Percentiles rank a stretch among this genome's conserved stretches.
Evolutionary conservation across 2,797 vertebrate genomes (phyloP).

Genomic region (Periparus ater): DNA sequence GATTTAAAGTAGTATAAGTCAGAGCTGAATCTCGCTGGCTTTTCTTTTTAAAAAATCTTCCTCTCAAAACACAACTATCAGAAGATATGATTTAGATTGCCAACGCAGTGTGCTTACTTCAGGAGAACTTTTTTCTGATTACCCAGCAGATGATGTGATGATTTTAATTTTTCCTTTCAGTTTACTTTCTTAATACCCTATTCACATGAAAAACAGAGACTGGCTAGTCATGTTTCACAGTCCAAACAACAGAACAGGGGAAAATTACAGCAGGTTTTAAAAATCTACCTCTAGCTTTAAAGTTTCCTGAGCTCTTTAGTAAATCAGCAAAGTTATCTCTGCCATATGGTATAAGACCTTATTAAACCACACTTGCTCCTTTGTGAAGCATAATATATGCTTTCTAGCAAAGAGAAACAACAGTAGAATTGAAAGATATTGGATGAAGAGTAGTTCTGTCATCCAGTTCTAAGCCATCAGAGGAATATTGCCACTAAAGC

Average conservation of each 20-base stretch:
- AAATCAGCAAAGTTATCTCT: not conserved
- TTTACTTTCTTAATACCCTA: not conserved
- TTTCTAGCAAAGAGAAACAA: not conserved
- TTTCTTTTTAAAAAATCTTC: not conserved
- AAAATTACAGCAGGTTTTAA: not conserved
- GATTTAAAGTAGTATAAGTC: not conserved
- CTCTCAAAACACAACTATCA: not conserved
- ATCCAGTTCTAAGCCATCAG: not conserved
- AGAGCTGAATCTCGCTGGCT: not conserved
- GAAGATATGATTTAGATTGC: not conserved
- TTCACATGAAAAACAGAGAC: not conserved
- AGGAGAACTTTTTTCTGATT: not conserved
- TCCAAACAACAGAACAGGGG: not conserved
- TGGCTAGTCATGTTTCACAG: not conserved
- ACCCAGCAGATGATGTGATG: fast-evolving
- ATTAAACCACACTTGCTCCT: not conserved
- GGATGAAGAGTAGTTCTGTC: not conserved
- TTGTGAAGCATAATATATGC: not conserved
- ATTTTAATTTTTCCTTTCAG: not conserved
- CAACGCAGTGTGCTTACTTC: not conserved
- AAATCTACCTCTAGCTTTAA: not conserved
- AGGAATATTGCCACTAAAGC: not conserved
- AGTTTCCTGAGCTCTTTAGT: not conserved
- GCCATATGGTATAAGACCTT: not conserved
- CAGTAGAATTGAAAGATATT: not conserved